Conservation (phyloP, 1,140 invertebrate genomes). For the Lepidurus arcticus region DNA sequence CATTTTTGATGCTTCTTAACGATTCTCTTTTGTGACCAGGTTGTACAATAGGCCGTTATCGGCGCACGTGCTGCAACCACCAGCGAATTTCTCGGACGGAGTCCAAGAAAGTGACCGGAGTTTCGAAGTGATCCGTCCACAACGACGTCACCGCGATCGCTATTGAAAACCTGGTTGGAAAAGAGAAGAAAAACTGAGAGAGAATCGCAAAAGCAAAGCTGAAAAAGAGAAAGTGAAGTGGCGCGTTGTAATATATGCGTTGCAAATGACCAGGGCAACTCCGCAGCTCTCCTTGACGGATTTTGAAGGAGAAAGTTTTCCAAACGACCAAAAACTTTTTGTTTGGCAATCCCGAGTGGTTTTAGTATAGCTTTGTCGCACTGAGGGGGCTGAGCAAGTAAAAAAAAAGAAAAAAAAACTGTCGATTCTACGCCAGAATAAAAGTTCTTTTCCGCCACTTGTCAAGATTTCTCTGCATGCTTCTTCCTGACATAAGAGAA, state of each 20-base stretch:
- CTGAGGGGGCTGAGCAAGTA: background rate
- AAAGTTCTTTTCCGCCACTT: background rate
- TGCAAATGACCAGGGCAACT: too few species aligned
- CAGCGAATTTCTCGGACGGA: background rate
- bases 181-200: background rate
- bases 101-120: background rate
- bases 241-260: background rate
- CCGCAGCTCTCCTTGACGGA: background rate
- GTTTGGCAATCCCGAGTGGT: background rate
- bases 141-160: conserved; percentile 11
- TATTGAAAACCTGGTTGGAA: background rate
- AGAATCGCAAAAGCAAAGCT: background rate
- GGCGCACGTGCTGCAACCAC: background rate
- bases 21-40: background rate
- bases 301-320: background rate
- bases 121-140: background rate
- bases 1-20: background rate
- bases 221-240: conserved; percentile 14
- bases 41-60: background rate
- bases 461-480: background rate
- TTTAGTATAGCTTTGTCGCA: background rate
- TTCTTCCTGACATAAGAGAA: background rate
- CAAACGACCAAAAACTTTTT: background rate
- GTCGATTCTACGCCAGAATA: background rate
- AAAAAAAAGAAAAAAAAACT: background rate